Base-by-base conservation (phyloP, 2,888 invertebrate genomes). In the Miltochrista miniata region DNA sequence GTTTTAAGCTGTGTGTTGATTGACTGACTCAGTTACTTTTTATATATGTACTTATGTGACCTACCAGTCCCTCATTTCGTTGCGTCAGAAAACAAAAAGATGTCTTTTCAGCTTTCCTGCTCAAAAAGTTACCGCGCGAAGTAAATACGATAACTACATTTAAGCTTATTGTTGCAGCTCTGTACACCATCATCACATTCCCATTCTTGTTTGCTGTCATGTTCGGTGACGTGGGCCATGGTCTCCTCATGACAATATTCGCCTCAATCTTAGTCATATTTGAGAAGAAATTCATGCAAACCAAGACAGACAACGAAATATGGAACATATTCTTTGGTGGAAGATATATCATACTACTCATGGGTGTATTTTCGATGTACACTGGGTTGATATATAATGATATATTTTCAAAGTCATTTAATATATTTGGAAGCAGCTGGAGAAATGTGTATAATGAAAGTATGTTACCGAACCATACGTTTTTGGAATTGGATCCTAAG, bases 171-270 rank as follows among this genome's bases (percentile, higher is more conserved):
- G 30, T 68, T 68, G 2, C 90, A 95, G 95, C 95, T 56, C 90
- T 94, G 29, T 96, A 94, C 80, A 94, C 95, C 55, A 94, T 95
- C 69, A 93, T 96, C 64, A 94, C 95, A 74, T 96, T 96, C 90
- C 96, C 96, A 35, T 96, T 96, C 83, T 89, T 96, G 49, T 96
- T 96, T 83, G 95, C 95, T 56, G 94, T 96, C 56, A 96, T 96
- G 96, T 96, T 96, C 81, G 96, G 96, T 15, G 96, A 96, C 83
- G 89, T 93, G 64, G 96, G 96, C 15, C 96, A 96, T 75, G 96
- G 95, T 0, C 62, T 94, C 14, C 87, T 96, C 54, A 94, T 96
- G 94, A 90, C 94, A 4, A 70, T 92, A 41, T 94, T 95, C 72
- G 94, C 93, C 7, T 85, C 93, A 11, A 93, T 93, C 82, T 92